Conservation (phyloP, 92 coral and sea anemone genomes). For the Umimayanthus chanpuru region DNA sequence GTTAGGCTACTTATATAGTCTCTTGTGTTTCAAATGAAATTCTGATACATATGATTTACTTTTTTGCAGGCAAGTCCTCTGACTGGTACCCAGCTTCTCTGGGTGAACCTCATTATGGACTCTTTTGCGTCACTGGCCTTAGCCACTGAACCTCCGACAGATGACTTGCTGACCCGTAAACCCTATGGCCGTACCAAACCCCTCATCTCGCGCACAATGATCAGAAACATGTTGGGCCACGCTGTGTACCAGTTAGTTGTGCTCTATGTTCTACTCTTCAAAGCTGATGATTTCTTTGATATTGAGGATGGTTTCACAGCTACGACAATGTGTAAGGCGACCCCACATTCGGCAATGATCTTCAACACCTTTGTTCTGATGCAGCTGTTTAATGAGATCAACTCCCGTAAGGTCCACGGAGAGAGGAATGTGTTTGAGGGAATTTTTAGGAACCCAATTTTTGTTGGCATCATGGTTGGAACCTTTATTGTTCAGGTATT, state of each 20-base stretch:
- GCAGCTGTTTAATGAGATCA: slow-evolving; percentile 90
- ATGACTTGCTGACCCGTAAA: slow-evolving; percentile 68
- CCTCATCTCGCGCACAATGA: slow-evolving; percentile 77
- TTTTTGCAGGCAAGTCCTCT: slow-evolving; percentile 76
- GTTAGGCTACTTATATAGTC: too few relatives aligned
- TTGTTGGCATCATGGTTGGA: slow-evolving; percentile 70
- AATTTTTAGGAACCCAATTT: slow-evolving; percentile 63
- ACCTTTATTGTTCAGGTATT: slow-evolving; percentile 77
- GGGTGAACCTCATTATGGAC: slow-evolving; percentile 92
- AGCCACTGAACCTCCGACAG: slow-evolving; percentile 79
- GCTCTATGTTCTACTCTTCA: slow-evolving; percentile 73
- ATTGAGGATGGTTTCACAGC: slow-evolving; percentile 69
- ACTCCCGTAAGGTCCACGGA: slow-evolving; percentile 75
- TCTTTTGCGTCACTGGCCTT: slow-evolving; percentile 84
- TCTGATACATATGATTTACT: neutral
- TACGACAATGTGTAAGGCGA: slow-evolving; percentile 65
- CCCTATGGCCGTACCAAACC: slow-evolving; percentile 88
- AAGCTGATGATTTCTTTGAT: slow-evolving; percentile 75
- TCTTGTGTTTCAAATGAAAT: neutral
- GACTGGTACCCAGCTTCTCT: slow-evolving; percentile 82
- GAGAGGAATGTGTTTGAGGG: slow-evolving; percentile 84
- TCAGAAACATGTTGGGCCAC: slow-evolving; percentile 87
- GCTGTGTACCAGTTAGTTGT: slow-evolving; percentile 73
- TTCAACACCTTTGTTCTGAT: slow-evolving; percentile 85
- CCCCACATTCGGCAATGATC: slow-evolving; percentile 80